Conservation (phyloP, 2,113 vertebrate species). For the Melanotaenia duboulayi region DNA sequence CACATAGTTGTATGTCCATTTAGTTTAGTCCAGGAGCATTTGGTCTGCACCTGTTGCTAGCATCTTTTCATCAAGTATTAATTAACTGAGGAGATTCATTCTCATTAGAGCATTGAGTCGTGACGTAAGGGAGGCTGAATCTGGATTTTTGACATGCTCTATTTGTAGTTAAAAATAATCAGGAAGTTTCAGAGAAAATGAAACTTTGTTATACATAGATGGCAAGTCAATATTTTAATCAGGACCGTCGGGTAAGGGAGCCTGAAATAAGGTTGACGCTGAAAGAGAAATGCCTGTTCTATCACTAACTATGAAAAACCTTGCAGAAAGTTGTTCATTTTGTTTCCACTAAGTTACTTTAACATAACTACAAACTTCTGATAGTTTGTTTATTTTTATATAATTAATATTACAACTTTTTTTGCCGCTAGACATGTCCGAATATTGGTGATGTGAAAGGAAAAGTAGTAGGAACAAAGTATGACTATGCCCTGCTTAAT, state of each 20-base stretch:
- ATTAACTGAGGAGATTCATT: not conserved
- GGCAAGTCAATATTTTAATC: not conserved
- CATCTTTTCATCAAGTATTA: not conserved
- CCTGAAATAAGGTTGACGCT: slow-evolving; percentile 8
- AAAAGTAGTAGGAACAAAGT: not conserved
- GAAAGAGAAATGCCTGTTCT: slow-evolving; percentile 14
- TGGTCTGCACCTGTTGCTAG: not conserved
- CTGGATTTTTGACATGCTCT: not conserved
- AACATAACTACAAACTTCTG: not conserved
- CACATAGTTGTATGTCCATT: not conserved
- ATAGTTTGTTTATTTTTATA: not conserved
- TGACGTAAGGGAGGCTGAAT: not conserved
- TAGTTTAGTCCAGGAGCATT: not conserved
- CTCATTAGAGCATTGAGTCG: not conserved
- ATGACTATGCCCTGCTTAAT: not conserved
- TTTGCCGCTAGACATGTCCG: not conserved
- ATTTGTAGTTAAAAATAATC: slow-evolving; percentile 1
- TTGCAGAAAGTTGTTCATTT: slow-evolving; percentile 1
- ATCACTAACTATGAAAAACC: slow-evolving; percentile 20
- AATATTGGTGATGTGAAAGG: slow-evolving; percentile 17
- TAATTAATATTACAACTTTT: not conserved
- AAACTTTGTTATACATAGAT: slow-evolving; percentile 3
- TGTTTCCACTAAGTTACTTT: not conserved
- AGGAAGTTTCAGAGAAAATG: slow-evolving; percentile 9
- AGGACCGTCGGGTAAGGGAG: not conserved